phyloP scores from a whole-genome alignment of 2,797 vertebrate genomes.

The Enteromius afrohamiltoni region DNA sequence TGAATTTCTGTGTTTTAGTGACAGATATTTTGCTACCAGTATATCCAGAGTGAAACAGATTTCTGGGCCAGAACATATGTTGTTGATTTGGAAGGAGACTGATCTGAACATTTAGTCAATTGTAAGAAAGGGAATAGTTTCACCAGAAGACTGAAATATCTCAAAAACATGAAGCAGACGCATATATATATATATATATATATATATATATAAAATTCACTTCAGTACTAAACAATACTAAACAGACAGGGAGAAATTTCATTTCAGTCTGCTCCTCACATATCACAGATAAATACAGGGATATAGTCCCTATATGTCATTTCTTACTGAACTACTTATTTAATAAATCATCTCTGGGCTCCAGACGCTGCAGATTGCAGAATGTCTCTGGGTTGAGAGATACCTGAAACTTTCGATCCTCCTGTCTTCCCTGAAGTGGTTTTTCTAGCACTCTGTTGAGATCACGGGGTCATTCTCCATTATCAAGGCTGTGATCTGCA shows the following conservation, averaged over 20 bases:
- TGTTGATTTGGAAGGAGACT: not conserved
- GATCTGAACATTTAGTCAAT: not conserved
- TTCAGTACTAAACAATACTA: too few species aligned
- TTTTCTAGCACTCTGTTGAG: slow-evolving; percentile 34
- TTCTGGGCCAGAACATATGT: not conserved
- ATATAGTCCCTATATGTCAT: not conserved
- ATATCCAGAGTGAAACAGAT: not conserved
- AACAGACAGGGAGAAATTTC: too few species aligned
- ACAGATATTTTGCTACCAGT: not conserved
- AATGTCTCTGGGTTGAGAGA: not conserved
- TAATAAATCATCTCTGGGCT: not conserved
- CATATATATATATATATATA: too few species aligned
- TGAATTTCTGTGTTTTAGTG: not conserved
- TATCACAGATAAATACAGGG: too few species aligned
- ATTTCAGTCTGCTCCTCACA: too few species aligned
- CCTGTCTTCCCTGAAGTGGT: slow-evolving; percentile 8
- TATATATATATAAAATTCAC: not conserved
- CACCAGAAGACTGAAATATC: not conserved
- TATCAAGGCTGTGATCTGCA: slow-evolving; percentile 23
- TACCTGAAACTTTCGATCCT: slow-evolving; percentile 23
- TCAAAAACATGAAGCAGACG: not conserved
- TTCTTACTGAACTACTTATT: not conserved
- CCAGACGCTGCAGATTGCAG: not conserved
- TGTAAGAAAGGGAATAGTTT: not conserved
- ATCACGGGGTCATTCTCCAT: slow-evolving; percentile 46